Conservation (phyloP, 2,888 invertebrate species). For the Epicampocera succincta region DNA sequence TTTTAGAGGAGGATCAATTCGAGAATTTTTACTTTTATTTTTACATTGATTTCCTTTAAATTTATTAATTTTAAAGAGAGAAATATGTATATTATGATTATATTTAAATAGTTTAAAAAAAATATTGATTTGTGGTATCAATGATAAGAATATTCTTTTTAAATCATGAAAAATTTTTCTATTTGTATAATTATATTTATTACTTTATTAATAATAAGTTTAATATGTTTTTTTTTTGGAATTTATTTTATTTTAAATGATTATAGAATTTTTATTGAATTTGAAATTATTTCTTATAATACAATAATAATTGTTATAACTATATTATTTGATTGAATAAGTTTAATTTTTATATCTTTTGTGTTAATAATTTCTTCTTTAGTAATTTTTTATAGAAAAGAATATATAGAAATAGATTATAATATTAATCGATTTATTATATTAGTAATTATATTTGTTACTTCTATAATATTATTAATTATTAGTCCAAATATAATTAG, state of each 20-base stretch:
- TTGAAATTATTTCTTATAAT: slow-evolving; percentile 83
- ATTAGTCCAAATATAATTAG: slow-evolving; percentile 87
- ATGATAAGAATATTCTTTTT: slow-evolving; percentile 83
- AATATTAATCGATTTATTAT: slow-evolving; percentile 86
- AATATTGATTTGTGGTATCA: slow-evolving; percentile 87
- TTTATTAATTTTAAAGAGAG: slow-evolving; percentile 84
- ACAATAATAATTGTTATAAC: slow-evolving; percentile 82
- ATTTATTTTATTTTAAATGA: slow-evolving; percentile 83
- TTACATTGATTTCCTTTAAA: slow-evolving; percentile 86
- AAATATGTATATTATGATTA: slow-evolving; percentile 83
- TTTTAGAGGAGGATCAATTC: slow-evolving; percentile 82
- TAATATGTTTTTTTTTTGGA: slow-evolving; percentile 79
- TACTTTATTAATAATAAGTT: slow-evolving; percentile 82
- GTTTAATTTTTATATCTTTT: slow-evolving; percentile 85
- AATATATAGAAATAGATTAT: slow-evolving; percentile 85
- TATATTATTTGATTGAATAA: slow-evolving; percentile 86
- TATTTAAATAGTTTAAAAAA: slow-evolving; percentile 86
- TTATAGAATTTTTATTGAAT: slow-evolving; percentile 83
- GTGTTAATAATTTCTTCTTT: slow-evolving; percentile 86
- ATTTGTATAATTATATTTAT: slow-evolving; percentile 83
- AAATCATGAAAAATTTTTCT: slow-evolving; percentile 82
- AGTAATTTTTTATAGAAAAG: slow-evolving; percentile 85
- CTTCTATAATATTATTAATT: slow-evolving; percentile 87
- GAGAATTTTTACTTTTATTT: slow-evolving; percentile 85
- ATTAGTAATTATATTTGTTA: slow-evolving; percentile 86